phyloP scores from a whole-genome alignment of 2,888 invertebrate genomes.

The Chrysolina oricalcia region DNA sequence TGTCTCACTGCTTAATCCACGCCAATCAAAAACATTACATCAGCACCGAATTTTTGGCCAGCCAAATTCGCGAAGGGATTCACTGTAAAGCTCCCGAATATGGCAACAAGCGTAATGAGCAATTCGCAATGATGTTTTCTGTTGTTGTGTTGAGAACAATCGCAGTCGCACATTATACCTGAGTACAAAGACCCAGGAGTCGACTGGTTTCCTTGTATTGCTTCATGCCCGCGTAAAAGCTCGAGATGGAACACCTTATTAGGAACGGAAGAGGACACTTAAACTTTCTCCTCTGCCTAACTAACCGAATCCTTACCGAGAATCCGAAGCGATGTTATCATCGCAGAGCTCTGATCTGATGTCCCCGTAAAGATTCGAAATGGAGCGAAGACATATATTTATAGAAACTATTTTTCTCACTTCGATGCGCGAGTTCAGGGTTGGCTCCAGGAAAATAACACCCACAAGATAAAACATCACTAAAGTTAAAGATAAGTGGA shows the following conservation, averaged over 20 bases:
- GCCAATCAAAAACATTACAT: too few species aligned
- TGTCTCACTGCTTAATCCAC: too few species aligned
- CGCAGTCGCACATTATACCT: background rate
- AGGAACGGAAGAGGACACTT: constrained; percentile 12
- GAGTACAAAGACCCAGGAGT: constrained; percentile 36
- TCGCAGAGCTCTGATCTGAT: background rate
- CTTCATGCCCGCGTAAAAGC: background rate
- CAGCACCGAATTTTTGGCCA: too few species aligned
- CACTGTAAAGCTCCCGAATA: too few species aligned
- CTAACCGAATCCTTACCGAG: constrained; percentile 12
- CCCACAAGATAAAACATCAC: too few species aligned
- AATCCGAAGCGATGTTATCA: constrained; percentile 1
- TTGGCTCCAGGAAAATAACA: background rate
- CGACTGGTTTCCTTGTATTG: constrained; percentile 27
- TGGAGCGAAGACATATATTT: constrained; percentile 6
- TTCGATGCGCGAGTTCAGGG: background rate
- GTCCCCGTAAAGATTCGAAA: constrained; percentile 7
- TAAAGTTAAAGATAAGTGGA: too few species aligned
- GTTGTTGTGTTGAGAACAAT: background rate
- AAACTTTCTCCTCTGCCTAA: constrained; percentile 15
- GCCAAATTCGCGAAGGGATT: too few species aligned
- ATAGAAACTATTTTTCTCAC: background rate
- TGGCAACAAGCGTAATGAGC: too few species aligned
- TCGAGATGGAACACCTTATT: constrained; percentile 12
- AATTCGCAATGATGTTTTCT: too few species aligned